These are phyloP conservation scores for Torymus texanus DNA, from an alignment of 2,888 invertebrate species.

Conservation along the genomic window DNA sequence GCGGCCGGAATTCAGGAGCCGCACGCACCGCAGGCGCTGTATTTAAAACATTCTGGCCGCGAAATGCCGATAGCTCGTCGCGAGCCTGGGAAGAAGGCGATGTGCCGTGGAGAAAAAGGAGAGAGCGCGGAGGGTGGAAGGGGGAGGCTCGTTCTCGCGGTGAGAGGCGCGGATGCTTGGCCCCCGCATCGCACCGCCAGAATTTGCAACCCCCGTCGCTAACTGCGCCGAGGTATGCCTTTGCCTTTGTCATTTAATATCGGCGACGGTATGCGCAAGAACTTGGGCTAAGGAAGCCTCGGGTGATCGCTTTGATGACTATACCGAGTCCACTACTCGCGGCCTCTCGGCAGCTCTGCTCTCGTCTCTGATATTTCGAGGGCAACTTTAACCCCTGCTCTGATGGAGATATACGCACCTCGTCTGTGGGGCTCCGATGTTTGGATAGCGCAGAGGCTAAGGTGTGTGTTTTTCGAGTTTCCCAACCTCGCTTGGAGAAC, in stretches of 20 bases:
- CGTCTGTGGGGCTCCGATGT: neutral
- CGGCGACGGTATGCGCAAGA: conserved; percentile 72
- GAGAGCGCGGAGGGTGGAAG: neutral
- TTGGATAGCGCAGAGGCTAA: no score
- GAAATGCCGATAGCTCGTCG: conserved; percentile 71
- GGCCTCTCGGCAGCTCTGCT: neutral
- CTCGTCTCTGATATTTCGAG: conserved; percentile 27
- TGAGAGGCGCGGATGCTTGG: conserved; percentile 64
- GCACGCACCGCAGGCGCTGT: conserved; percentile 61
- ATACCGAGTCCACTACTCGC: conserved; percentile 54
- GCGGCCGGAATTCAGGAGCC: conserved; percentile 43
- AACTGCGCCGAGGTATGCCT: conserved; percentile 71
- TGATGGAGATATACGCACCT: no score
- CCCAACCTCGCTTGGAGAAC: no score
- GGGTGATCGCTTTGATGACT: conserved; percentile 74
- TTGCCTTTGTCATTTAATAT: conserved; percentile 76
- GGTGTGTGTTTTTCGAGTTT: no score
- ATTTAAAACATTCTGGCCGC: conserved; percentile 74
- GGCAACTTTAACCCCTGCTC: neutral
- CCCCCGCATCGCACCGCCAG: conserved; percentile 66
- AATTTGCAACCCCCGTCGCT: conserved; percentile 67
- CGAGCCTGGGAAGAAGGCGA: neutral
- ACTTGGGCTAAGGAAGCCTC: conserved; percentile 72
- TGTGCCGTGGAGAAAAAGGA: conserved; percentile 10
- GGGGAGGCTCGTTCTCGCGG: conserved; percentile 16